Evolutionary conservation across 2,888 invertebrate species (phyloP).

Genomic region (Stenolophus ochropezus): DNA sequence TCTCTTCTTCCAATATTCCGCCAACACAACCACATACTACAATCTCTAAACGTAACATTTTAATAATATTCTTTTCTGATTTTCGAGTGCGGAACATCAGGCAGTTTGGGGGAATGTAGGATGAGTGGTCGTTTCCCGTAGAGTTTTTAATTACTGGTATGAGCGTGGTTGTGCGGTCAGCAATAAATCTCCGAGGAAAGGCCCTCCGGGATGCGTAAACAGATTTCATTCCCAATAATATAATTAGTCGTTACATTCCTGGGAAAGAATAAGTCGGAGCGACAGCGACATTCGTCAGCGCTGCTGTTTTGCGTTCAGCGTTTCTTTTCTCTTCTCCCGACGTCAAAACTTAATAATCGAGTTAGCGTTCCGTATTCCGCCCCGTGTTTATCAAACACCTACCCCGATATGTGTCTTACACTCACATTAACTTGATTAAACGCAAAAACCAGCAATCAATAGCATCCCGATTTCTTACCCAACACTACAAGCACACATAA

Average conservation of each 20-base stretch:
- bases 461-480: no score
- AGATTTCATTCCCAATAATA: not conserved
- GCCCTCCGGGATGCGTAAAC: not conserved
- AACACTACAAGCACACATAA: no score
- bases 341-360: conserved; percentile 3
- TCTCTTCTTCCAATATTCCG: no score
- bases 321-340: not conserved
- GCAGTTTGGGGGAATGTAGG: no score
- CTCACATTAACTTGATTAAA: not conserved
- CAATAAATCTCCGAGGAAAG: not conserved
- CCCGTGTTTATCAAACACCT: conserved; percentile 7
- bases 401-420: not conserved
- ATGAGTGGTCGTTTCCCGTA: no score
- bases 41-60: no score
- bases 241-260: not conserved
- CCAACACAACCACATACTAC: no score
- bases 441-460: no score
- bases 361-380: conserved; percentile 8
- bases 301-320: not conserved
- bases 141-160: not conserved
- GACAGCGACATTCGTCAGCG: conserved; percentile 7
- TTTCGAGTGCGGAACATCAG: no score
- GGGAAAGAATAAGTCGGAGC: not conserved
- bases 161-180: not conserved
- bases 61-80: no score